These are phyloP conservation scores for Myrmecophaga tridactyla DNA, from an alignment of 2,113 vertebrate species.

Conservation along the genomic window DNA sequence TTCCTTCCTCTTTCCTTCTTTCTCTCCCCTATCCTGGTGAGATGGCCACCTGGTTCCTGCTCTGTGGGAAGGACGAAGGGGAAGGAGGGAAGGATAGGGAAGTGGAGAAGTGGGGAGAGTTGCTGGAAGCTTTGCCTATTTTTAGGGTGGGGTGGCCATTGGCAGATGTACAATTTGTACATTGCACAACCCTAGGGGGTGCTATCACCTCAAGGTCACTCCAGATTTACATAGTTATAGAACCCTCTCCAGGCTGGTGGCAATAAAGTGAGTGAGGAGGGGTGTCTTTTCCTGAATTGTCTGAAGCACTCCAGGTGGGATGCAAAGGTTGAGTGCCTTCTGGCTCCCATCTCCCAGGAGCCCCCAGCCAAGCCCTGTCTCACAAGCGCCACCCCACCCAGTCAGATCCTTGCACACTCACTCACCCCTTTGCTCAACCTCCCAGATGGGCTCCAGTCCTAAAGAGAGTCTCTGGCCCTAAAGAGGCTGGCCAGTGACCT, in stretches of 20 bases:
- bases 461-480: neutral
- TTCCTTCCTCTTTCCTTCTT: neutral
- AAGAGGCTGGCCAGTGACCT: neutral
- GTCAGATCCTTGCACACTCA: neutral
- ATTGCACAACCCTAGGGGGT: neutral
- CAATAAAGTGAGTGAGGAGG: neutral
- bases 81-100: no score
- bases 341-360: neutral
- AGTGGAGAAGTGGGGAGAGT: neutral
- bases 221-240: neutral
- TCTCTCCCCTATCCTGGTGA: neutral
- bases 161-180: neutral
- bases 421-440: neutral
- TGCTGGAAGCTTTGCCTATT: neutral
- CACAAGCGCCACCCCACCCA: neutral
- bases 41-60: no score
- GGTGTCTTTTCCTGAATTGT: neutral
- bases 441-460: neutral
- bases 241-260: neutral
- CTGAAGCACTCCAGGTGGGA: neutral
- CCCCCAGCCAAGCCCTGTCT: neutral
- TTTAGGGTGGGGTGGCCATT: neutral
- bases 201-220: neutral
- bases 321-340: neutral
- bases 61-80: neutral